A percentile compares a stretch with the other conserved stretches of the same genome.
Conservation (phyloP, 1,140 invertebrate genomes). For the Hypsibius dujardini region DNA sequence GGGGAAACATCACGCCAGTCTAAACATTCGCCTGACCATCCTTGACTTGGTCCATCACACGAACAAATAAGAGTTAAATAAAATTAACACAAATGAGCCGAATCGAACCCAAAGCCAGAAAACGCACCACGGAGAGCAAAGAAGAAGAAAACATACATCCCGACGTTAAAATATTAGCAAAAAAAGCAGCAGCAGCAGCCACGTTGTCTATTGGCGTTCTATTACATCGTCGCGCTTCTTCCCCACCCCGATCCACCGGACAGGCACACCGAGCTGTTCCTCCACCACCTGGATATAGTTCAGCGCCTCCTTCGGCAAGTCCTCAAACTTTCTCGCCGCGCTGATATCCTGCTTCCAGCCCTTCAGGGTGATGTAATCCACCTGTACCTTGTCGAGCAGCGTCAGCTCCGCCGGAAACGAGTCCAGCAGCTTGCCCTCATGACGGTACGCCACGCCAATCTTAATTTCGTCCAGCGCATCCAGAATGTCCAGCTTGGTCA, state of each 20-base stretch:
- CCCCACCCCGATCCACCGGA: conserved; percentile 91
- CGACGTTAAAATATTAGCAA: too few relatives aligned
- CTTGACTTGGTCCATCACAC: too few relatives aligned
- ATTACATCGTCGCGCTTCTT: conserved; percentile 61
- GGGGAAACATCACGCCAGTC: too few relatives aligned
- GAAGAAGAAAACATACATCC: too few relatives aligned
- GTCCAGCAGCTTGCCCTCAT: conserved; percentile 59
- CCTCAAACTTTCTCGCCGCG: conserved; percentile 55
- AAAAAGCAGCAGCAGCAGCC: too few relatives aligned
- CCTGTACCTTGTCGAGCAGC: conserved; percentile 40
- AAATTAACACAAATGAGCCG: too few relatives aligned
- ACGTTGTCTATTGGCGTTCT: conserved; percentile 24
- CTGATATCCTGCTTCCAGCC: conserved; percentile 78
- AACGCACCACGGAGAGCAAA: too few relatives aligned
- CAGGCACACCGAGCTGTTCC: conserved; percentile 61
- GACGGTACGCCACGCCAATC: conserved; percentile 53
- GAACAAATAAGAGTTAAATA: too few relatives aligned
- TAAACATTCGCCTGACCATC: too few relatives aligned
- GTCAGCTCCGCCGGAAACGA: conserved; percentile 48
- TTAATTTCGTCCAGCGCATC: conserved; percentile 77
- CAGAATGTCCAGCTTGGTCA: conserved; percentile 93
- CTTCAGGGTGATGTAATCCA: conserved; percentile 71
- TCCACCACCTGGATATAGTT: conserved; percentile 71
- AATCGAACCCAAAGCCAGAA: too few relatives aligned
- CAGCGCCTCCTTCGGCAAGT: conserved; percentile 70